Evolutionary conservation across 2,113 vertebrate genomes (phyloP), one percentile per base, ranked within the genome.

Genomic region (Echinops telfairi): DNA sequence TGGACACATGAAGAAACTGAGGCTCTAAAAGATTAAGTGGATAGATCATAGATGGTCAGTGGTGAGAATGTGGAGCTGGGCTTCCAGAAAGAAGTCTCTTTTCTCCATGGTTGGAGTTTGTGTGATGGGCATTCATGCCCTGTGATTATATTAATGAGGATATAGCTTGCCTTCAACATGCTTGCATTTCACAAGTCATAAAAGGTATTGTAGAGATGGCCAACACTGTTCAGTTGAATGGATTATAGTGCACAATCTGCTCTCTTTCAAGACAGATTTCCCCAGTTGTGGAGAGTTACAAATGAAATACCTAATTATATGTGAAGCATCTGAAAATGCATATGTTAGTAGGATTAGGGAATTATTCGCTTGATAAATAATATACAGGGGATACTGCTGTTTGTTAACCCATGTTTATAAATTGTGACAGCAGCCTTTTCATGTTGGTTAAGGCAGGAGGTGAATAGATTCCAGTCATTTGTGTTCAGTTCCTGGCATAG

Each of bases 101-200:
- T 73, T 23, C 17, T n/a, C 17, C 79, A 29, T 6, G 27, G 64
- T 8, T 25, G 29, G 47, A 25, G 2, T 82, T 43, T 79, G 20
- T 64, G 8, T 7, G 19, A 2, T 3, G 4, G 27, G 29, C 33
- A 12, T 33, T 70, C 17, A 66, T 70, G n/a, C 23, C 0, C 12
- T 68, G 40, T 10, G 5, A n/a, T 76, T 78, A 80, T 77, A 16
- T 86, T 27, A 33, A 31, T 11, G 36, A 75, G 66, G n/a, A 22
- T 57, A 0, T 0, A 27, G 22, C 29, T 83, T 79, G 70, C 27
- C 10, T 31, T 83, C 22, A n/a, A 7, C 10, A 43, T 23, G 40
- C 66, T 80, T 86, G 36, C 12, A 10, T 83, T 86, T 71, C 33
- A 29, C 70, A 82, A 93, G 10, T n/a, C 31, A 12, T 7, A 22